Evolutionary conservation across 2,888 invertebrate genomes (phyloP), one percentile per base, ranked within the genome.

Genomic region (Dascillus cervinus): DNA sequence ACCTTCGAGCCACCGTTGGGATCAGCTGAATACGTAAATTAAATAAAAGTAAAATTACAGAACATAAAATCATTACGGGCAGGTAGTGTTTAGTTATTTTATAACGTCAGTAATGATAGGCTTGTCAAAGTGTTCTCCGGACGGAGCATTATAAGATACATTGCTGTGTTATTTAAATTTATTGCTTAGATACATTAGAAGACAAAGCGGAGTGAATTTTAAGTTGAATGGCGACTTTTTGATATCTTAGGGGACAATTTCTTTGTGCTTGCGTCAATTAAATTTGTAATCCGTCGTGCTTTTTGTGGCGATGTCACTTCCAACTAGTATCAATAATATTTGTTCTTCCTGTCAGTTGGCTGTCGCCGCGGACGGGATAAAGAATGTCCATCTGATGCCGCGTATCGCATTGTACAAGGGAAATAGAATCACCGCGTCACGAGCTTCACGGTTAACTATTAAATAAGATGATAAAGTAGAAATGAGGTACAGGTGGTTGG

Each of bases 31-130:
- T 15, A 19, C 31, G 46, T 38, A 49, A 46, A 47, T 47, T 50
- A 47, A 50, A 49, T 46, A 48, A 47, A 50, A 44, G 50, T 41
- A 39, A 50, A 50, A 50, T 49, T 47, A 41, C 38, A 44, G 47
- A 41, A 43, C 46, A 32, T 37, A 41, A 34, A 48, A 50, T 49
- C 45, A 52, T 52, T 50, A 52, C 49, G 33, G 50, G 45, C 52
- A 54, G 54, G 55, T 52, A 53, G 55, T 53, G 54, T 57, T 58
- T 55, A 58, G 52, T 52, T 47, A 53, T 56, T 56, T 53, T 54
- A 52, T 52, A 54, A 54, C 49, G 39, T 48, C 44, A 38, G 47
- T 58, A 58, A 59, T 59, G 48, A 58, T 54, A 55, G 56, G 48
- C 50, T 53, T 42, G 47, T 44, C 41, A 39, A 35, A 44, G 32